Evolutionary conservation across 2,113 vertebrate species (phyloP).

Genomic region (Paradisaea rubra): DNA sequence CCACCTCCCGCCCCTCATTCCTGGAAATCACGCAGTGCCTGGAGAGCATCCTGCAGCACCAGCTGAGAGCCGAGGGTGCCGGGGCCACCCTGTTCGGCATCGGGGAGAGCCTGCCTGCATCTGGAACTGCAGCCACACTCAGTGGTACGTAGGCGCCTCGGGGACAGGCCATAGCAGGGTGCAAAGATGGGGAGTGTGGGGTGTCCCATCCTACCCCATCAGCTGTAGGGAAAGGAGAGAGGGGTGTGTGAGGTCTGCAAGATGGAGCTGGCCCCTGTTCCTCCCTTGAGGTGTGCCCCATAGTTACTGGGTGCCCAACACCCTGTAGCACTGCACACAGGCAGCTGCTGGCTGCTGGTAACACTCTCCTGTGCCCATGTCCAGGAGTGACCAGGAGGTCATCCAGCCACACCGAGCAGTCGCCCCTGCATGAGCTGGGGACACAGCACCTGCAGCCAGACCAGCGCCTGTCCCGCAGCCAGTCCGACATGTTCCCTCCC

Average conservation of each 20-base stretch:
- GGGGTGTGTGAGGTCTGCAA: neutral
- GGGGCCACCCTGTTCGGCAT: rapidly evolving
- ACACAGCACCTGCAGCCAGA: slow-evolving; percentile 37
- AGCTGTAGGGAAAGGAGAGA: neutral
- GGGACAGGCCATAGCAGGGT: neutral
- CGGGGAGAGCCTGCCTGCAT: neutral
- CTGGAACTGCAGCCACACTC: rapidly evolving
- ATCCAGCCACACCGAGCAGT: neutral
- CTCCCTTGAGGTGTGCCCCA: rapidly evolving
- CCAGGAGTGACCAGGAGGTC: neutral
- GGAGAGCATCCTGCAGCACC: slow-evolving; percentile 74
- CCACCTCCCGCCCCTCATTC: slow-evolving; percentile 76
- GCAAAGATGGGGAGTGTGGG: neutral
- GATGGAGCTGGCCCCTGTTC: neutral
- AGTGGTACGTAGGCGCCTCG: neutral
- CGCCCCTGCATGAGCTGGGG: neutral
- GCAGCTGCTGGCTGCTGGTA: neutral
- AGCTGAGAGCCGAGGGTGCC: neutral
- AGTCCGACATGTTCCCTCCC: slow-evolving; percentile 79
- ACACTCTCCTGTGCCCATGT: neutral
- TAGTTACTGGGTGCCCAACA: neutral
- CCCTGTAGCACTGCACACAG: rapidly evolving
- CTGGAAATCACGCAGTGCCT: slow-evolving; percentile 79
- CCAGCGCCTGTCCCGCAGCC: slow-evolving; percentile 81
- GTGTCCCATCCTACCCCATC: rapidly evolving